A percentile compares a stretch with the other conserved stretches of the same genome.
Evolutionary conservation across 2,797 vertebrate genomes (phyloP).

Genomic region (Sebastes hopkinsi): DNA sequence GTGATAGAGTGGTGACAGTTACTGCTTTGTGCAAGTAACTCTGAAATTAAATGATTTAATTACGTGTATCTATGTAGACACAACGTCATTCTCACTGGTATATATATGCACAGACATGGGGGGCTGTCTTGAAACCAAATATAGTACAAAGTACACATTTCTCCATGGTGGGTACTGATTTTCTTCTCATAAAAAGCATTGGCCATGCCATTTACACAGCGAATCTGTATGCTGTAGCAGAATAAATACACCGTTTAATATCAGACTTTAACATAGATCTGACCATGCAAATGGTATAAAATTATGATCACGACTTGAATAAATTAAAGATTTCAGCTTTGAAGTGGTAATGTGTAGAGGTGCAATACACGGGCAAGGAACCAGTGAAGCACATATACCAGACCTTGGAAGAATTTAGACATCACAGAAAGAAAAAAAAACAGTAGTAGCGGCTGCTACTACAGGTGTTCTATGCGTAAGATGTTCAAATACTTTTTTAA

Average conservation of each 20-base stretch:
- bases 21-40: neutral
- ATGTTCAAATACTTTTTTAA: constrained; percentile 22
- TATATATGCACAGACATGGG: neutral
- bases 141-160: neutral
- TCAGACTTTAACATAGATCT: neutral
- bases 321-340: neutral
- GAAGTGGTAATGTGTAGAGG: neutral
- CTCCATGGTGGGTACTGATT: neutral
- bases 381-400: neutral
- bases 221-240: neutral
- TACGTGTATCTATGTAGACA: neutral
- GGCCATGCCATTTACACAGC: neutral
- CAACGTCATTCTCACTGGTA: neutral
- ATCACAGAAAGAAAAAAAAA: neutral
- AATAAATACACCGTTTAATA: neutral
- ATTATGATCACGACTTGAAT: neutral
- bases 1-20: neutral
- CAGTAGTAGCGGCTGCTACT: constrained; percentile 11
- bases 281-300: neutral
- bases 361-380: neutral
- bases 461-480: constrained; percentile 11
- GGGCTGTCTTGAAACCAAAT: neutral
- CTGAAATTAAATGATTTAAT: neutral
- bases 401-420: neutral
- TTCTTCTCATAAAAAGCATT: neutral